Evolutionary conservation across 1,140 invertebrate species (phyloP), one percentile per base, ranked within the genome.

Genomic region (Drosophila nannoptera): DNA sequence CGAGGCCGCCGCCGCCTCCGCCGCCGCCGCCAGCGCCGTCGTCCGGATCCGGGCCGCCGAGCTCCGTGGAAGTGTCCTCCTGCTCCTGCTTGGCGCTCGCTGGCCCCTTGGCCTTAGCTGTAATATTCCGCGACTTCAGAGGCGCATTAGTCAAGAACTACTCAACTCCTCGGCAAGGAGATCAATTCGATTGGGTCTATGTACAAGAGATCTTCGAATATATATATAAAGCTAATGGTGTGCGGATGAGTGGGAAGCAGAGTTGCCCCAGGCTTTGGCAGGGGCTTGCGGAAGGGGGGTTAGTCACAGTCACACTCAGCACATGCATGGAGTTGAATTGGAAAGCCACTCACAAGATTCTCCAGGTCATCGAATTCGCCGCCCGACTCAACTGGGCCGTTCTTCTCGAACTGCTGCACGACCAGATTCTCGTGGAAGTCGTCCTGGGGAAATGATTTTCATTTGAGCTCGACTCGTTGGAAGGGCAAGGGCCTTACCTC

Each of bases 1-100:
- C 90, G 8, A 92, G 66, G 11, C 91, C 89, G 8, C 89, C 89
- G 7, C 81, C 87, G 1, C 70, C 73, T 0, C 54, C 71, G 5
- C 12, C 68, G 9, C 7, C 53, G 4, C 50, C 66, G 11, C 40
- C 66, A 7, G n/a, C 9, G 2, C 55, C 64, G 12, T 77, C 12
- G 2, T 43, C 22, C 22, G 22, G 22, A 7, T 53, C 54, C 22
- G 22, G 22, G 29, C 29, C 54, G 8, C 38, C 54, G 11, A 77
- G 16, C 31, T 75, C 81, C 12, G 62, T n/a, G 9, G 75, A 77
- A 7, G 12, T 67, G 5, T 63, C 45, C 0, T 5, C 67, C 32
- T 61, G 59, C 16, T 69, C 65, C 46, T 77, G 77, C 16, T 72
- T 81, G 9, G 42, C 62, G 9, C 22, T 54, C 16, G 12, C 52